Evolutionary conservation across 1,140 invertebrate genomes (phyloP).

Genomic region (Notospermus geniculatus): DNA sequence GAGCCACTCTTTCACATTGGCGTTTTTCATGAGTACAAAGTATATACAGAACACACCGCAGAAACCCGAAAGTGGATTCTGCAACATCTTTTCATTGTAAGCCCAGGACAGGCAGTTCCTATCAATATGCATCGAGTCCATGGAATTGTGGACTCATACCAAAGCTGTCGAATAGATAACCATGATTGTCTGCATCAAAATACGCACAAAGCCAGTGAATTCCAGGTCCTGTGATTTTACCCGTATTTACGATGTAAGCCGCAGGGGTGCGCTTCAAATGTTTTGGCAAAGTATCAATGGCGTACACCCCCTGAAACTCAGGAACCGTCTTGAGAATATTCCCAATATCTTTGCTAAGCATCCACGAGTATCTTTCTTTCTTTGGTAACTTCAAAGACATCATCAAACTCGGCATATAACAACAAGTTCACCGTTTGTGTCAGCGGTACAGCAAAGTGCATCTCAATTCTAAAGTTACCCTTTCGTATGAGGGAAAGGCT

Average conservation of each 20-base stretch:
- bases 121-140: neutral
- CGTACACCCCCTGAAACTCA: constrained; percentile 2
- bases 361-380: neutral
- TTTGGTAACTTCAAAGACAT: constrained; percentile 6
- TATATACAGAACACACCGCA: constrained; percentile 2
- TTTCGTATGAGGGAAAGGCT: neutral
- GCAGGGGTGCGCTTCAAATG: neutral
- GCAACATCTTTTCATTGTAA: neutral
- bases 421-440: neutral
- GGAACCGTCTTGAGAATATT: constrained; percentile 1
- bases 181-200: neutral
- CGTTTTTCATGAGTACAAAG: neutral
- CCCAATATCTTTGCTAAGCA: neutral
- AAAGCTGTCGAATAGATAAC: constrained; percentile 4
- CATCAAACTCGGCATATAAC: constrained; percentile 8
- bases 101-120: neutral
- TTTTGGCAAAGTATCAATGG: constrained; percentile 4
- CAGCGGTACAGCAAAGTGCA: constrained; percentile 1
- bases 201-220: neutral
- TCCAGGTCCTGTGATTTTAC: neutral
- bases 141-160: neutral
- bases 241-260: neutral
- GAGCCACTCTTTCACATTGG: too few relatives aligned
- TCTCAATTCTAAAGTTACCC: neutral
- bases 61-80: neutral